phyloP scores from a whole-genome alignment of 2,113 vertebrate genomes.

The Ptyas mucosa region DNA sequence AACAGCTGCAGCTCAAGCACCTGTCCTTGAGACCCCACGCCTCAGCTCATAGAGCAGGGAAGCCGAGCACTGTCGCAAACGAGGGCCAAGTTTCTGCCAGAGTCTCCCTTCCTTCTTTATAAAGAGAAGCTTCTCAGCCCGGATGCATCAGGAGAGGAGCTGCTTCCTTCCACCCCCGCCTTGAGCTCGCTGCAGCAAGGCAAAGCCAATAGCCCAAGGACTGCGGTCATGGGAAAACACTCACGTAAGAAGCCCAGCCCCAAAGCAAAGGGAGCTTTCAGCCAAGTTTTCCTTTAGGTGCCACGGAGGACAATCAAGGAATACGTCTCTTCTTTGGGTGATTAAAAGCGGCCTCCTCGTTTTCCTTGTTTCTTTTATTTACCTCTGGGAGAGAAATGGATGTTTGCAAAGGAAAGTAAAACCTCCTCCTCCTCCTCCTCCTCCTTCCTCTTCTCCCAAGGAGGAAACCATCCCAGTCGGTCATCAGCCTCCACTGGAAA shows the following conservation, averaged over 20 bases:
- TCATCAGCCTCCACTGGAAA: background rate
- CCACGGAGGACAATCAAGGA: background rate
- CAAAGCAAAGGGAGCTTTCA: background rate
- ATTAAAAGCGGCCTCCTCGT: too few relatives aligned
- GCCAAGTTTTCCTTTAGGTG: accelerated
- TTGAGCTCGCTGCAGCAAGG: background rate
- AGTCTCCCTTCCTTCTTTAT: too few relatives aligned
- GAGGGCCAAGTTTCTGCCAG: background rate
- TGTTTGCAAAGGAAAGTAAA: too few relatives aligned
- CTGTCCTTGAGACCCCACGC: background rate
- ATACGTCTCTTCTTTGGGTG: background rate
- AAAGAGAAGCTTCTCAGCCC: background rate
- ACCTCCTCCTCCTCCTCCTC: too few relatives aligned
- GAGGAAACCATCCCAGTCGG: too few relatives aligned
- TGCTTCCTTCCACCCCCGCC: background rate
- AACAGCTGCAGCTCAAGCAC: background rate
- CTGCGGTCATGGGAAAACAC: background rate
- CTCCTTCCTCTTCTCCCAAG: too few relatives aligned
- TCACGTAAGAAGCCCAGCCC: background rate
- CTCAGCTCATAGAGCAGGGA: background rate
- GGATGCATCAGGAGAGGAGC: too few relatives aligned
- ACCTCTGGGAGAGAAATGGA: too few relatives aligned
- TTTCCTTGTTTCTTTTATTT: too few relatives aligned
- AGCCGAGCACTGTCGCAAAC: background rate
- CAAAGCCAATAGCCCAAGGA: background rate